Conservation (phyloP, 1,140 invertebrate species). For the Hyles euphorbiae region DNA sequence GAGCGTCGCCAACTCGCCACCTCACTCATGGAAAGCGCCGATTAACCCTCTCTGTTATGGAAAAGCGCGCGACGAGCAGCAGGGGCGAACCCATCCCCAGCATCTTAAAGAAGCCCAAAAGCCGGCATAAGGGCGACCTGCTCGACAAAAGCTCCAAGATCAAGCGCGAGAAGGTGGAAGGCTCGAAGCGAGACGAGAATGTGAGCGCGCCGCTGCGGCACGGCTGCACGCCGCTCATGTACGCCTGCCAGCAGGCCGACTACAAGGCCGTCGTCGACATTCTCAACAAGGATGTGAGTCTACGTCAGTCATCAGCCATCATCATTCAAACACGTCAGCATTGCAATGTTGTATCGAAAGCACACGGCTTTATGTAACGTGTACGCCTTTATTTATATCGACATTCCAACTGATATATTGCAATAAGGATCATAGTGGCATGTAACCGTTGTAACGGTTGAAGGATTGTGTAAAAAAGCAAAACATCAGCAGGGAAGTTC, state of each 20-base stretch:
- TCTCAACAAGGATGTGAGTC: conserved; percentile 72
- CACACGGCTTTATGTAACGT: too few species aligned
- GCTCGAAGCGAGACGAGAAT: conserved; percentile 45
- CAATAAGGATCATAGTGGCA: too few species aligned
- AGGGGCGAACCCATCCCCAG: conserved; percentile 63
- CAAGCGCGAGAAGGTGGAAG: conserved; percentile 52
- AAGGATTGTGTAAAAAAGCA: too few species aligned
- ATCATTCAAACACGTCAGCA: too few species aligned
- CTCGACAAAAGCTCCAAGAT: conserved; percentile 65
- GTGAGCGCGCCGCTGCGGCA: conserved; percentile 67
- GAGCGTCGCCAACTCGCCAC: conserved; percentile 20
- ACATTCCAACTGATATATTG: neutral
- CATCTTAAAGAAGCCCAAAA: conserved; percentile 64
- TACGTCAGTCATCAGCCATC: neutral
- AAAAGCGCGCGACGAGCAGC: conserved; percentile 53
- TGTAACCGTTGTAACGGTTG: too few species aligned
- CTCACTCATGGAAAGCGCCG: conserved; percentile 35
- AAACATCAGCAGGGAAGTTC: too few species aligned
- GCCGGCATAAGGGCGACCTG: conserved; percentile 47
- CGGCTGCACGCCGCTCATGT: conserved; percentile 88
- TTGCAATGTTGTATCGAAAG: too few species aligned
- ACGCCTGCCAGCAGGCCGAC: conserved; percentile 88
- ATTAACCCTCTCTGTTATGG: conserved; percentile 57
- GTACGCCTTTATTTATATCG: neutral
- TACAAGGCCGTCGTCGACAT: conserved; percentile 68